phyloP scores from a whole-genome alignment of 2,888 invertebrate genomes.

The Drosophila testacea region DNA sequence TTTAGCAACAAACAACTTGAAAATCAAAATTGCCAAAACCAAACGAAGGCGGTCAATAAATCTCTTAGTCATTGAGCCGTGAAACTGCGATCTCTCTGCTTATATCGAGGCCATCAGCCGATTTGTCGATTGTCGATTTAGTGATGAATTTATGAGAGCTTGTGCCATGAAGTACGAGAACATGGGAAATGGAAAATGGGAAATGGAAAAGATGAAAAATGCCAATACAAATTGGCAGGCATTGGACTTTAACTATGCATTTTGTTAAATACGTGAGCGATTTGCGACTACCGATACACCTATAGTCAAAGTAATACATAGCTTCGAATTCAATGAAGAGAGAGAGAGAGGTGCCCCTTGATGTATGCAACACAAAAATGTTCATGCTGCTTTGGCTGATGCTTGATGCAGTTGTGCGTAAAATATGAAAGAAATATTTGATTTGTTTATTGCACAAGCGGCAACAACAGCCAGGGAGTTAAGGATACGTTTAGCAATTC shows the following conservation, averaged over 20 bases:
- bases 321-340: not conserved
- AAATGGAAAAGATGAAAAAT: conserved; percentile 36
- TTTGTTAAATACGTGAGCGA: conserved; percentile 54
- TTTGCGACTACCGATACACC: conserved; percentile 29
- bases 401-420: conserved; percentile 69
- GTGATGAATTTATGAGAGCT: conserved; percentile 74
- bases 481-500: conserved; percentile 38
- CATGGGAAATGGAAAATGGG: not conserved
- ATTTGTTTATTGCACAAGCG: conserved; percentile 78
- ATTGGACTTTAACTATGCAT: conserved; percentile 66
- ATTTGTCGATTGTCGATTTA: conserved; percentile 41
- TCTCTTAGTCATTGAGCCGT: conserved; percentile 66
- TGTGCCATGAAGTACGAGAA: conserved; percentile 22
- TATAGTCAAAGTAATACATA: too few species aligned
- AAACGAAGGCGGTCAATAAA: conserved; percentile 58
- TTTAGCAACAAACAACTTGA: not conserved
- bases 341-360: conserved; percentile 8
- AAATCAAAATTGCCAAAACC: conserved; percentile 33
- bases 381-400: conserved; percentile 37
- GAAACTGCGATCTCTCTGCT: conserved; percentile 50
- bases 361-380: conserved; percentile 53
- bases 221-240: conserved; percentile 50
- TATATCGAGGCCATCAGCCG: conserved; percentile 40
- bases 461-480: conserved; percentile 40
- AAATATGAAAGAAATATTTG: conserved; percentile 77